Conservation (phyloP, 2,113 vertebrate genomes). For the Campylorhamphus procurvoides region DNA sequence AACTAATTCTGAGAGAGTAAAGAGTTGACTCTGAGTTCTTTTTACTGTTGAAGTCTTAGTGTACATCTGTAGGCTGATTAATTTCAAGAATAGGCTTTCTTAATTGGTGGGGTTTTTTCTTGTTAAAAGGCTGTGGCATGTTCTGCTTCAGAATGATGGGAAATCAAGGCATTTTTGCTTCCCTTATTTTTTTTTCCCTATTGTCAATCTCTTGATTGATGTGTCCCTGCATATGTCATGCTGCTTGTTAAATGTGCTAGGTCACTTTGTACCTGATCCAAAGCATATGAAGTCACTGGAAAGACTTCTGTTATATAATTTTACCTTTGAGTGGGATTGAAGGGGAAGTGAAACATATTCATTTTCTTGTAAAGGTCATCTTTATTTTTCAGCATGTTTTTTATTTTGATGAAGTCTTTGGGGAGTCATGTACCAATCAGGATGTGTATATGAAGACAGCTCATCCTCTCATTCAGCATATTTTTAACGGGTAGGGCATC, state of each 20-base stretch:
- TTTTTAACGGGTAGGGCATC: constrained; percentile 85
- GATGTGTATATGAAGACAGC: constrained; percentile 90
- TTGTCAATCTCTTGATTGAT: background rate
- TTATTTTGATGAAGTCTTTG: constrained; percentile 94
- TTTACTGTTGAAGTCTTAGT: background rate
- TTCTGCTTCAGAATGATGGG: background rate
- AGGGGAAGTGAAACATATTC: background rate
- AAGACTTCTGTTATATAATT: background rate
- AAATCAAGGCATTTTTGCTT: background rate
- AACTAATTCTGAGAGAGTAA: background rate
- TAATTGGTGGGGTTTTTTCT: background rate
- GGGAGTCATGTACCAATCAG: constrained; percentile 83
- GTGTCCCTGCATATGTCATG: background rate
- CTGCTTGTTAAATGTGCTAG: background rate
- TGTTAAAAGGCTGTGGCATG: background rate
- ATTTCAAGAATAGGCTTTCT: background rate
- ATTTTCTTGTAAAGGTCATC: constrained; percentile 45
- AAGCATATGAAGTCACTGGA: background rate
- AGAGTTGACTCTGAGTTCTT: background rate
- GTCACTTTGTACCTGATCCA: background rate
- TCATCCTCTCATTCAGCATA: constrained; percentile 89
- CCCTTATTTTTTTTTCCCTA: background rate
- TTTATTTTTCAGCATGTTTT: constrained; percentile 88
- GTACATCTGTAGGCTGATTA: background rate
- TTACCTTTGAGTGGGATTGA: background rate